Conservation (phyloP, 1,140 invertebrate genomes). For the Condylostylus longicornis region DNA sequence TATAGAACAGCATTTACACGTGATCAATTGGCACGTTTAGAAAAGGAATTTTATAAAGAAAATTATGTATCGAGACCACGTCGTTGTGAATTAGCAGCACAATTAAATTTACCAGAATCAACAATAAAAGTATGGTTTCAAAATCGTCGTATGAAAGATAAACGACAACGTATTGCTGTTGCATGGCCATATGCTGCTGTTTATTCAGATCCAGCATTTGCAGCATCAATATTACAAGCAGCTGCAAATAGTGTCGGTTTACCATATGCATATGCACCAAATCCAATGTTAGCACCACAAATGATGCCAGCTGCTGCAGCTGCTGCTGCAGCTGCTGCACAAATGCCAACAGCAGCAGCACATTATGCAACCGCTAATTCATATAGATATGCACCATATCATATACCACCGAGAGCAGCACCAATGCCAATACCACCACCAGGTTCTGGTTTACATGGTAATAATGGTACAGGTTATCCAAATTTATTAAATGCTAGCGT, state of each 20-base stretch:
- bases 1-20: conserved; percentile 96
- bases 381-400: conserved; percentile 33
- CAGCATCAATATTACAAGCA: conserved; percentile 79
- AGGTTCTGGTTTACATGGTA: conserved; percentile 24
- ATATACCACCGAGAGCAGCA: conserved; percentile 21
- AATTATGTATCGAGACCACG: conserved; percentile 94
- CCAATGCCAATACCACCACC: conserved; percentile 16
- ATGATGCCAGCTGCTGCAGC: conserved; percentile 33
- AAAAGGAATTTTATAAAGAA: conserved; percentile 94
- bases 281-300: conserved; percentile 35
- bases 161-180: conserved; percentile 80
- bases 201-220: conserved; percentile 81
- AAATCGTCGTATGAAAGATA: conserved; percentile 98
- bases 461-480: conserved; percentile 7
- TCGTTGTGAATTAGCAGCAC: conserved; percentile 85
- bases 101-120: conserved; percentile 85
- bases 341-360: conserved; percentile 32
- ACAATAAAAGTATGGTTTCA: conserved; percentile 99
- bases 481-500: too few relatives aligned
- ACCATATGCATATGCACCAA: conserved; percentile 40
- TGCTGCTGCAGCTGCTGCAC: conserved; percentile 28
- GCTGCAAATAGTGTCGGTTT: conserved; percentile 53
- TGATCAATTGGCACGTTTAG: conserved; percentile 84
- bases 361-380: conserved; percentile 31
- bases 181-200: conserved; percentile 88